phyloP scores from a whole-genome alignment of 2,113 vertebrate species.

The Ceyx margarethae region DNA sequence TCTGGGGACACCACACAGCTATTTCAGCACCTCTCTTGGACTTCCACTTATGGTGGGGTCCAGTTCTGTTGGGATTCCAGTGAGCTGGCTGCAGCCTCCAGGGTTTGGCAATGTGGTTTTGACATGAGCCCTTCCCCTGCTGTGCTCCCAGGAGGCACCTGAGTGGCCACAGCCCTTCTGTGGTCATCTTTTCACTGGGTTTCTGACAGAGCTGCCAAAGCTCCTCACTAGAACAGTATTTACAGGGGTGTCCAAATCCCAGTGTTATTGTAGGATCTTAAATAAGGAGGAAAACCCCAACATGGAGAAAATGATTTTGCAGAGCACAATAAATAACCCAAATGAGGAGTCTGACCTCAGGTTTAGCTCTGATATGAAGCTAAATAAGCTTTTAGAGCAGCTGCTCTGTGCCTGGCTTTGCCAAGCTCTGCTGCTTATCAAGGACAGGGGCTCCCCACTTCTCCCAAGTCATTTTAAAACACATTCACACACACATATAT shows the following conservation, averaged over 20 bases:
- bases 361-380: background rate
- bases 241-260: background rate
- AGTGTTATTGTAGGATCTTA: background rate
- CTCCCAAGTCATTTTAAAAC: background rate
- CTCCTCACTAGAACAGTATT: background rate
- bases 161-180: background rate
- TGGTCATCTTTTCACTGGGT: rapidly evolving
- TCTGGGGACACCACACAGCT: rapidly evolving
- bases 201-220: background rate
- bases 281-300: background rate
- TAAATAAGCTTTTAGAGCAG: background rate
- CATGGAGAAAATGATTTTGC: background rate
- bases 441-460: background rate
- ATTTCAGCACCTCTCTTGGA: background rate
- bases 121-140: background rate
- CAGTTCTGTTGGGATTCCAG: rapidly evolving
- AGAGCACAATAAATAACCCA: background rate
- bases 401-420: too few species aligned
- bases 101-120: rapidly evolving
- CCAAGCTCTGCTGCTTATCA: background rate
- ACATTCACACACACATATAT: background rate
- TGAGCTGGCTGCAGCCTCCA: rapidly evolving
- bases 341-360: background rate
- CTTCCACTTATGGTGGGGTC: rapidly evolving
- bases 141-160: background rate